A percentile compares a stretch with the other conserved stretches of the same genome.
Evolutionary conservation across 1,140 invertebrate genomes (phyloP).

Genomic region (Apis dorsata): DNA sequence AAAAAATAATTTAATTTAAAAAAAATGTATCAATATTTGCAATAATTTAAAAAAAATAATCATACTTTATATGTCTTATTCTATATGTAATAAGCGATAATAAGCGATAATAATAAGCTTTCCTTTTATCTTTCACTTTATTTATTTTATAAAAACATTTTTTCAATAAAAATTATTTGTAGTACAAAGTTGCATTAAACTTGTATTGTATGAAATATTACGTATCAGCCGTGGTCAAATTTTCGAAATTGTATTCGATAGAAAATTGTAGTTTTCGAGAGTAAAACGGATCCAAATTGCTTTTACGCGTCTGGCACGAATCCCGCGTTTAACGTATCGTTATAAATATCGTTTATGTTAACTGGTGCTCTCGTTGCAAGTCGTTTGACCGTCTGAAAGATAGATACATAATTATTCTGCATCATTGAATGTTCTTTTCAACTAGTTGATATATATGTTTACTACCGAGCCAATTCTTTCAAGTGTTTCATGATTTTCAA

Average conservation of each 20-base stretch:
- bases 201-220: too few relatives aligned
- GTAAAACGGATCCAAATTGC: constrained; percentile 22
- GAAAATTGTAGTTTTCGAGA: background rate
- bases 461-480: background rate
- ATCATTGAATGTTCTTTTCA: background rate
- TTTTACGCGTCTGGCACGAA: constrained; percentile 47
- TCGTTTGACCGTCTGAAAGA: background rate
- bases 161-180: too few relatives aligned
- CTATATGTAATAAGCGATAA: too few relatives aligned
- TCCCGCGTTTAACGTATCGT: constrained; percentile 52
- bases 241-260: background rate
- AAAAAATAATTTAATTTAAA: too few relatives aligned
- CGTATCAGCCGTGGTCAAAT: background rate
- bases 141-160: too few relatives aligned
- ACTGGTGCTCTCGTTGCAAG: background rate
- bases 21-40: too few relatives aligned
- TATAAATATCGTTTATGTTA: constrained; percentile 54
- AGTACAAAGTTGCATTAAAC: too few relatives aligned
- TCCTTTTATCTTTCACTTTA: too few relatives aligned
- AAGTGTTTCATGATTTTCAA: background rate
- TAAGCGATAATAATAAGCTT: too few relatives aligned
- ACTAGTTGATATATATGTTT: too few relatives aligned
- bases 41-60: too few relatives aligned
- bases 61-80: too few relatives aligned
- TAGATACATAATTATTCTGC: background rate